Evolutionary conservation across 2,113 vertebrate species (phyloP).

Genomic region (Scalopus aquaticus): DNA sequence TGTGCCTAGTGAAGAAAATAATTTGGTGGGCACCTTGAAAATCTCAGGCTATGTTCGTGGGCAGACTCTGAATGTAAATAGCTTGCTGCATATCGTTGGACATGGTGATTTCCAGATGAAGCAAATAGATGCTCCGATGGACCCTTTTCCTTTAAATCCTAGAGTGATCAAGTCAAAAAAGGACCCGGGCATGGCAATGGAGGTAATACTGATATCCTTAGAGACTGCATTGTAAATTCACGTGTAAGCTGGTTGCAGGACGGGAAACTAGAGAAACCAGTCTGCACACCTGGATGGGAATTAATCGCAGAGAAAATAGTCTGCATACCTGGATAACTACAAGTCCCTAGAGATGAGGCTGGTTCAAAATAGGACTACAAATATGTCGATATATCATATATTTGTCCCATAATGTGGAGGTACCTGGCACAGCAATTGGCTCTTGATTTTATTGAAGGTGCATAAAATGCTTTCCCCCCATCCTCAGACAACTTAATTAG

Average conservation of each 20-base stretch:
- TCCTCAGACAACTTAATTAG: background rate
- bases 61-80: constrained; percentile 88
- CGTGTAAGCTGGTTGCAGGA: background rate
- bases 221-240: background rate
- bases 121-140: constrained; percentile 92
- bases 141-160: constrained; percentile 90
- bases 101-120: constrained; percentile 96
- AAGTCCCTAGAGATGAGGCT: background rate
- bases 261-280: too few species aligned
- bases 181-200: constrained; percentile 86
- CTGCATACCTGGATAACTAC: background rate
- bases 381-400: background rate
- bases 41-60: constrained; percentile 96
- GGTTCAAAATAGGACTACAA: background rate
- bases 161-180: constrained; percentile 81
- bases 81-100: constrained; percentile 93
- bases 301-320: constrained; percentile 7
- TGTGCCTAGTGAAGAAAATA: constrained; percentile 81
- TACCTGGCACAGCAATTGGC: background rate
- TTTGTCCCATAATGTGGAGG: background rate
- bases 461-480: background rate
- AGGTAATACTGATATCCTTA: constrained; percentile 80
- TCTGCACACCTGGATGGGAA: too few species aligned
- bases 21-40: constrained; percentile 90
- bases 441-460: constrained; percentile 29